Evolutionary conservation across 1,140 invertebrate genomes (phyloP), one percentile per base, ranked within the genome.

Genomic region (Gryon sp.): DNA sequence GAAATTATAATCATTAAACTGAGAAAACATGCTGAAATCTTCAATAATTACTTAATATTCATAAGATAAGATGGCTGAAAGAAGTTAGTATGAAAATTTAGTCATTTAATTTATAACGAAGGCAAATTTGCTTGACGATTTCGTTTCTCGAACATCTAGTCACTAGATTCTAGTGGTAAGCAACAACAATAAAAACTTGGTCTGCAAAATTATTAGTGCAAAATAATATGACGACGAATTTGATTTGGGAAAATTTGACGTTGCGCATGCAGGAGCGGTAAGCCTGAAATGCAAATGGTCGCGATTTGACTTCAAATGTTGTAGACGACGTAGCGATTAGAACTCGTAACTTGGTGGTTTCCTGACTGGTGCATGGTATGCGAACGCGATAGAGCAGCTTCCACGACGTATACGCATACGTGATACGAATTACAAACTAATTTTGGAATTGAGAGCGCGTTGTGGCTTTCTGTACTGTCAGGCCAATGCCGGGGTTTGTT

Each of bases 341-440:
- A 81, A 79, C 77, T 79, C 76, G 81, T 82, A 82, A 82, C 77
- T 82, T 78, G 65, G 75, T 78, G 77, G 81, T 78, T 80, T 77
- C 74, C 72, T 60, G 77, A 68, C 66, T 73, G 53, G 66, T 41
- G 41, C 60, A 62, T 52, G 41, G 46, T 70, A 63, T 41, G 46
- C 12, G 45, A 5, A 7, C 69, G 53, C 66, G 59, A 57, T 60
- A 65, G 52, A 68, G 66, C n/a, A n/a, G n/a, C 30, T 75, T 73
- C 53, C 65, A 48, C 70, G 76, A 66, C 60, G 72, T 63, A 73
- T 59, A 62, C 65, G 66, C 77, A 68, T 76, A 79, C 77, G 72
- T 76, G 72, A 76, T 65, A 68, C 22, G 72, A 79, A 79, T 79
- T 72, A 72, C 72, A 68, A 75, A 68, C 57, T 52, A 79, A 76